Evolutionary conservation across 1,140 invertebrate genomes (phyloP).

Genomic region (Pseudomyrmex gracilis): DNA sequence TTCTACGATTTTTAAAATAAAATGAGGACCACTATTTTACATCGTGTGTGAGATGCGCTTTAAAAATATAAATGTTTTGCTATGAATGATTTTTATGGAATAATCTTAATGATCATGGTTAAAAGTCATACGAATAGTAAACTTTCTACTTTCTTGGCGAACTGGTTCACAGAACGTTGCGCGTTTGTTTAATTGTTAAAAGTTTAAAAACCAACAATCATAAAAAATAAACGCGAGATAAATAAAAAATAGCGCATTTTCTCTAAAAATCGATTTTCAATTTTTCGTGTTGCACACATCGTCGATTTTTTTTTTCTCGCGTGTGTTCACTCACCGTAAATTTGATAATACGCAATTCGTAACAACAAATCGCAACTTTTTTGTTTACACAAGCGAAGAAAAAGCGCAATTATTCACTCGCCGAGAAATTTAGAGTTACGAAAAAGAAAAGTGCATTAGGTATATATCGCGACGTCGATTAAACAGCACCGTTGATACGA

Average conservation of each 20-base stretch:
- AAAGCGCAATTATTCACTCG: conserved; percentile 54
- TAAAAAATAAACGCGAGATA: no score
- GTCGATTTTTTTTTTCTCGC: conserved; percentile 15
- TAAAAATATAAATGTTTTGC: conserved; percentile 19
- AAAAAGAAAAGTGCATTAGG: conserved; percentile 65
- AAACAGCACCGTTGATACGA: conserved; percentile 49
- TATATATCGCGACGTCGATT: conserved; percentile 38
- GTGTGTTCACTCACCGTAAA: conserved; percentile 1
- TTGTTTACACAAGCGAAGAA: conserved; percentile 50
- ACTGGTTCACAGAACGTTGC: conserved; percentile 1
- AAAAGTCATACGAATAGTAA: background rate
- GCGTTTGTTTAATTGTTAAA: conserved; percentile 3
- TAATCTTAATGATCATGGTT: background rate
- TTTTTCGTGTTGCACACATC: conserved; percentile 6
- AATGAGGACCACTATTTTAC: background rate
- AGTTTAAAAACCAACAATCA: background rate
- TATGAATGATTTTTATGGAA: conserved; percentile 33
- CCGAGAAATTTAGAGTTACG: conserved; percentile 64
- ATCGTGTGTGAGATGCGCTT: conserved; percentile 10
- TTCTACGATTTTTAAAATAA: conserved; percentile 17
- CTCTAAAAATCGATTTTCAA: background rate
- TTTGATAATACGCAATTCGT: background rate
- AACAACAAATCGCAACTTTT: conserved; percentile 9
- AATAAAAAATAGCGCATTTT: background rate
- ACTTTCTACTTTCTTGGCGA: conserved; percentile 5